phyloP scores from a whole-genome alignment of 30 jellyfish, hydroid and myxozoan species.

The Hydra vulgaris region DNA sequence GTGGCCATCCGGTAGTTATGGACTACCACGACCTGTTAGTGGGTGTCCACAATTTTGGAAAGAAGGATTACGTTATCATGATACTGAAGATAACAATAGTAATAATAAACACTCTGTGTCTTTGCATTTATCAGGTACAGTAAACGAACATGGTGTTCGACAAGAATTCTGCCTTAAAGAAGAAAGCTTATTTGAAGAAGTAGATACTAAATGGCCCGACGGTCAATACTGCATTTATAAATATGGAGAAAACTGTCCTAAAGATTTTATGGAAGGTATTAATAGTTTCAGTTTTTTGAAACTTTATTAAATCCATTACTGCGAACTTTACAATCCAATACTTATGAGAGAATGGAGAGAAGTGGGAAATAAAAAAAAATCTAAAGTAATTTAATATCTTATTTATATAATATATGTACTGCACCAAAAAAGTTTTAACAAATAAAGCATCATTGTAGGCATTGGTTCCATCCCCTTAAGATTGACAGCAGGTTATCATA shows the following conservation, averaged over 20 bases:
- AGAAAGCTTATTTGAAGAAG: constrained; percentile 24
- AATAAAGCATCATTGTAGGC: no score
- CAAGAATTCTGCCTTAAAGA: constrained; percentile 85
- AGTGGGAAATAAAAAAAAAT: no score
- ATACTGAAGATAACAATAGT: constrained; percentile 69
- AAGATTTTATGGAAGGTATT: constrained; percentile 63
- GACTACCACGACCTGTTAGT: constrained; percentile 76
- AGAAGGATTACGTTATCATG: constrained; percentile 89
- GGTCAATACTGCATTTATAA: constrained; percentile 87
- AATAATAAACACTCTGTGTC: constrained; percentile 53
- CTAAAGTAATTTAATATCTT: no score
- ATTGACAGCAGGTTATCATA: no score
- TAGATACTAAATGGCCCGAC: constrained; percentile 60
- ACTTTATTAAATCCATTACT: no score
- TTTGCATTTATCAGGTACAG: constrained; percentile 59
- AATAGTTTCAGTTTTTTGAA: no score
- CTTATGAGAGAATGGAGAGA: no score
- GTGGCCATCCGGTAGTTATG: constrained; percentile 92
- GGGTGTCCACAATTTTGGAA: constrained; percentile 92
- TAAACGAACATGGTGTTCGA: constrained; percentile 72
- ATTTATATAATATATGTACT: no score
- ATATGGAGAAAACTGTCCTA: constrained; percentile 69
- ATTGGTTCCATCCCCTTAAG: no score
- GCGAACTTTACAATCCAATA: not conserved
- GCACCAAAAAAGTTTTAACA: no score